Base-by-base conservation (phyloP, 2,888 invertebrate species). In the Aphelenchoides bicaudatus region DNA sequence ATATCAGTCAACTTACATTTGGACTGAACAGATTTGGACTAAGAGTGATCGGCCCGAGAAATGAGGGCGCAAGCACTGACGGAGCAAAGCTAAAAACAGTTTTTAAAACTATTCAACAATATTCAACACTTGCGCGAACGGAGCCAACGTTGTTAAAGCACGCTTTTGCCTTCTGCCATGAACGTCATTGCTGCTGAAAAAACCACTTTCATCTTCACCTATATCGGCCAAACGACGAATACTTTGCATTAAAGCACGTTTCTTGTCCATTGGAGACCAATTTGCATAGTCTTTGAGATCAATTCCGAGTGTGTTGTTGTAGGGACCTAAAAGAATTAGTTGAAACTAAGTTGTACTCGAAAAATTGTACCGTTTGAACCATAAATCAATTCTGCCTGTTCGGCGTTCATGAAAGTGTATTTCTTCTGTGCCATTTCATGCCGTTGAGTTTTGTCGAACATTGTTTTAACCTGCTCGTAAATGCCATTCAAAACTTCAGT, bases 21-120 rank as follows among this genome's bases (percentile, higher is more conserved):
- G 72, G 72, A 3, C 68, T 70, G 62, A 72, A 71, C 8, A 71
- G 37, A 43, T 66, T 65, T 6, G 72, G 72, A 19, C 70, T 71
- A 3, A 72, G 52, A 2, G 64, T 63, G 6, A 68, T 49, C 13
- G 72, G 72, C 10, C 70, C 71, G 1, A 72, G 58, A 10, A 68
- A 62, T 39, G 62, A 61, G 6, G 66, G 53, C 66, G 63, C 39
- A 60, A 66, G 51, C 4, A 61, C 39, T 10, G 34, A 34, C n/a
- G 13, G 27, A 19, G 43, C 10, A 10, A 25, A 19, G 10, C 43
- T 21, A 8, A 10, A 10, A 2, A 2, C 2, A 27, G 13, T 21
- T 3, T 16, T 38, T 2, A 51, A 23, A 49, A 34, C 6, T 59
- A 55, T 28, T 50, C 34, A 23, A 56, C 31, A 37, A 56, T 47